Evolutionary conservation across 2,888 invertebrate species (phyloP), one percentile per base, ranked within the genome.

Genomic region (Argyresthia goedartella): DNA sequence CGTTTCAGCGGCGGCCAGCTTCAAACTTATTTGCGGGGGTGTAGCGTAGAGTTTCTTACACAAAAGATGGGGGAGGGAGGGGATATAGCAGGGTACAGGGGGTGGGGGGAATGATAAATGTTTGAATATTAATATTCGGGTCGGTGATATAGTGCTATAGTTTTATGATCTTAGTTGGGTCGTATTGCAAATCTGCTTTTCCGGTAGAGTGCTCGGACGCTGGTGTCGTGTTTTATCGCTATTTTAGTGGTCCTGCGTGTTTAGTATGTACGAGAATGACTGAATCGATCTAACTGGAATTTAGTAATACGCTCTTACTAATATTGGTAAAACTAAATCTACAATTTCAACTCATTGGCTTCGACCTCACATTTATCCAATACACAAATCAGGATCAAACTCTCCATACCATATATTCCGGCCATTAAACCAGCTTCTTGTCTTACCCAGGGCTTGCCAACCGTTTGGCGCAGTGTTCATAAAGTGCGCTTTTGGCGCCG

Each of bases 121-220:
- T 75, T 69, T 69, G 73, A 75, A 74, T 82, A 81, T 84, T 81
- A 81, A 84, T 84, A 79, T 77, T 64, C 69, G 76, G 78, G 73
- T 68, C 67, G 71, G 69, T 70, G 69, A 72, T 73, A 72, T 71
- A 75, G 73, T 82, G 49, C 49, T 53, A 81, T 77, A 82, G 82
- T 85, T 85, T 86, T 85, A 86, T 84, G 82, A 84, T 86, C 86
- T 85, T 82, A 85, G 84, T 85, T 82, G 75, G 80, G 79, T 71
- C 76, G 76, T 76, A 76, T 76, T 81, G 78, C 82, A 81, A 82
- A 85, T 82, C 82, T 81, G 80, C 75, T 76, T 77, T 78, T 76
- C 78, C 78, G 76, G 70, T 60, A 69, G 64, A 39, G 39, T 39
- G 39, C 39, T 39, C 39, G 39, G 39, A n/a, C 39, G n/a, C 39